phyloP scores from a whole-genome alignment of 1,140 invertebrate species.

The Drosophila kohkoa region DNA sequence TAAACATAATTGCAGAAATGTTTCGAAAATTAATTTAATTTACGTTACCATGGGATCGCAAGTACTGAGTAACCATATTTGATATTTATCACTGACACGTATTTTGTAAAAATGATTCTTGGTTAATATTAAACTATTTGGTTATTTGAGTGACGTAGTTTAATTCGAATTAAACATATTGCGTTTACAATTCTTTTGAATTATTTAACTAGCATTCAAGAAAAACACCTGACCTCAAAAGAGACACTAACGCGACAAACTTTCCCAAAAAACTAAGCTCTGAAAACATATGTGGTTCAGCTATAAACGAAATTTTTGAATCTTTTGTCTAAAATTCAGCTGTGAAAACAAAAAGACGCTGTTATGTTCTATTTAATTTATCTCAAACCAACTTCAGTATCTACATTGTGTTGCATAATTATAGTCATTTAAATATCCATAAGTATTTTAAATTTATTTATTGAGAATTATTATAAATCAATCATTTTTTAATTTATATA shows the following conservation, averaged over 20 bases:
- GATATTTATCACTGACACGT: background rate
- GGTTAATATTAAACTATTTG: background rate
- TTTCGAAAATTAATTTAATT: background rate
- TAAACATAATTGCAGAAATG: background rate
- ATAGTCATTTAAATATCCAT: background rate
- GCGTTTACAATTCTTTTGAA: background rate
- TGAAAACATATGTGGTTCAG: background rate
- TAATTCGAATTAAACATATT: background rate
- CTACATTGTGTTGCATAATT: background rate
- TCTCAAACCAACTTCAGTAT: too few species aligned
- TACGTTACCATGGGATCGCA: background rate
- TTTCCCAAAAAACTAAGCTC: background rate
- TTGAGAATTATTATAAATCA: background rate
- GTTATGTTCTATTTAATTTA: background rate
- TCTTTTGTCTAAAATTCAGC: background rate
- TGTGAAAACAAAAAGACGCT: background rate
- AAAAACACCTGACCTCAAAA: background rate
- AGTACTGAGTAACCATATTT: background rate
- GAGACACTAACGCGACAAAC: background rate
- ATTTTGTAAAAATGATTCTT: background rate
- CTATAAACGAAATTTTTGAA: background rate
- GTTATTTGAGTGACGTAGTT: background rate
- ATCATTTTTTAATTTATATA: background rate
- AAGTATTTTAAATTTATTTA: background rate
- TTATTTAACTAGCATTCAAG: background rate